Base-by-base conservation (phyloP, 1,140 invertebrate genomes). In the Drosophila prosaltans region DNA sequence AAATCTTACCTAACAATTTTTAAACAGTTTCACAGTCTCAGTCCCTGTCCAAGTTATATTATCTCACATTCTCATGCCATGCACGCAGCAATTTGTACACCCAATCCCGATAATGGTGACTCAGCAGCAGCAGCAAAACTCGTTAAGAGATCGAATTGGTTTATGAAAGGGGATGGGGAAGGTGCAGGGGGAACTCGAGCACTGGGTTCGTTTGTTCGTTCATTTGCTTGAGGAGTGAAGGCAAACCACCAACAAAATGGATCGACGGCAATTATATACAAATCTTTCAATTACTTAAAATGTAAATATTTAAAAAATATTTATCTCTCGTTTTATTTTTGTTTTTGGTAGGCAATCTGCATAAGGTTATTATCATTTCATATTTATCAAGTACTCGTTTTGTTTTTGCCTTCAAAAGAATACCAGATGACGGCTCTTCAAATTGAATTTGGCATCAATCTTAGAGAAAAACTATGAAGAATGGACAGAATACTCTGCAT, bases 221-320 rank as follows among this genome's bases (percentile, higher is more conserved):
- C 16, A 16, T 16, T 16, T 48, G 16, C 21, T 3, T 48, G 45
- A 48, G 21, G 45, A 48, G 21, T 26, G 21, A 48, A 48, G 45
- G 16, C 21, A 51, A 51, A 36, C 32, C 7, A 21, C 45, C 16
- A 16, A 16, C 16, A 16, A 51, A 51, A 51, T 51, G 45, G 21
- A 26, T 51, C 45, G 21, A 51, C 21, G 21, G 45, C 45, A 51
- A 51, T 51, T 51, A 51, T 51, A 26, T 48, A 48, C 7, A 30
- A 28, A 58, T 58, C 24, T 51, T 51, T 51, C 45, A 51, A 51
- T 51, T 51, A 51, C 45, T 51, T 51, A 51, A 51, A 51, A 26
- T 51, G 21, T 51, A 26, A 26, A 51, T 51, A 51, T 51, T 51
- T 51, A 16, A 48, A 24, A 51, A 24, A 6, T 36, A 36, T 36